Conservation (phyloP, 2,888 invertebrate species). For the Drosophila pseudotakahashii region DNA sequence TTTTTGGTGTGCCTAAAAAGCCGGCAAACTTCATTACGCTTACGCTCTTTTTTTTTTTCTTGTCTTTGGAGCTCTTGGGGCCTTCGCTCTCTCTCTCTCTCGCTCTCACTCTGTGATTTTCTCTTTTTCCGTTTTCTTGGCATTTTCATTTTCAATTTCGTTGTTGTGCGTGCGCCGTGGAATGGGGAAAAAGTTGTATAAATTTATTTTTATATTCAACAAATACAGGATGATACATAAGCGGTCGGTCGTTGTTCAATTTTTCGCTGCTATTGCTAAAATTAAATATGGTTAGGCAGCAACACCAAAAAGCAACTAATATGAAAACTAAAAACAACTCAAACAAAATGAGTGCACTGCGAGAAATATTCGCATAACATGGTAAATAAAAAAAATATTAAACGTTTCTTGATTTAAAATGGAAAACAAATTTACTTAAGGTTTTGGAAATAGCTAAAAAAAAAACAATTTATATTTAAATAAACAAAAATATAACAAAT, state of each 20-base stretch:
- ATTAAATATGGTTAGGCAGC: slow-evolving; percentile 69
- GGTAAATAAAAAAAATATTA: neutral
- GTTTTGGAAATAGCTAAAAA: no score
- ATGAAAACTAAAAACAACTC: slow-evolving; percentile 17
- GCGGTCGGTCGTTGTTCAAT: neutral
- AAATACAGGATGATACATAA: slow-evolving; percentile 52
- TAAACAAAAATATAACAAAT: no score
- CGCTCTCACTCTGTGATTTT: neutral
- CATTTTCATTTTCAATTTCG: slow-evolving; percentile 27
- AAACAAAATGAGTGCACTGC: slow-evolving; percentile 7
- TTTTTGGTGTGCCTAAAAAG: slow-evolving; percentile 26
- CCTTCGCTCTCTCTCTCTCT: neutral
- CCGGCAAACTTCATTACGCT: slow-evolving; percentile 37
- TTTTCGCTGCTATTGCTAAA: slow-evolving; percentile 68
- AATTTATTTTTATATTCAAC: slow-evolving; percentile 70
- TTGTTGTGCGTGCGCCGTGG: slow-evolving; percentile 48
- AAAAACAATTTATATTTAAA: no score
- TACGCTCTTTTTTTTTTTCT: slow-evolving; percentile 26
- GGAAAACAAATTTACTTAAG: neutral
- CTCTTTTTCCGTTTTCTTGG: slow-evolving; percentile 18
- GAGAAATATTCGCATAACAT: neutral
- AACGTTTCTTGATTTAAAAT: no score
- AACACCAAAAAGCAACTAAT: slow-evolving; percentile 23
- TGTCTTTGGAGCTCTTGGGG: neutral
- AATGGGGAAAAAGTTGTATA: slow-evolving; percentile 62